Conservation (phyloP, 2,797 vertebrate genomes). For the Lepus townsendii region DNA sequence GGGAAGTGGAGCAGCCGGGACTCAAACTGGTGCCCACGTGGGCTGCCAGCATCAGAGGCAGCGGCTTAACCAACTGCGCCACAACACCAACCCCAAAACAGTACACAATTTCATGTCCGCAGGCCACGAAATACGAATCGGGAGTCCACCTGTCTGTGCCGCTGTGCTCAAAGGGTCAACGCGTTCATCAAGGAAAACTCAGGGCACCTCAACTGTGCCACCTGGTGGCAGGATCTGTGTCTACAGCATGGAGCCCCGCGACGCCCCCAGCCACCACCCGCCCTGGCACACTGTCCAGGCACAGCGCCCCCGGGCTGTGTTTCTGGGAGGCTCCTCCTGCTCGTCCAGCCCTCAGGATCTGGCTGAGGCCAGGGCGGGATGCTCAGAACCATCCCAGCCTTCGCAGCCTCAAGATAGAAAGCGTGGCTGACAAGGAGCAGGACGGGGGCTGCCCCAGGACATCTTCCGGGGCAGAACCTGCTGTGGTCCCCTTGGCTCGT, state of each 20-base stretch:
- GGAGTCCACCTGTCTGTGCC: fast-evolving
- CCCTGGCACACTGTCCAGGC: too few relatives aligned
- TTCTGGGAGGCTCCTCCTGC: background rate
- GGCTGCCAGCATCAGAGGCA: too few relatives aligned
- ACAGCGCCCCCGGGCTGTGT: fast-evolving
- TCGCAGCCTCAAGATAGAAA: background rate
- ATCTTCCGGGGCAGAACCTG: background rate
- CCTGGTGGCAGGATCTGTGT: slow-evolving; percentile 27
- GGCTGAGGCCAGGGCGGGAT: background rate
- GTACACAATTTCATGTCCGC: fast-evolving
- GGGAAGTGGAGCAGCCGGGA: too few relatives aligned
- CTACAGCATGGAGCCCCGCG: background rate
- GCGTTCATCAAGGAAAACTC: background rate
- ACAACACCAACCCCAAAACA: too few relatives aligned
- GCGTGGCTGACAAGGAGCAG: too few relatives aligned
- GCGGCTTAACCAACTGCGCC: too few relatives aligned
- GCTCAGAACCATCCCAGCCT: background rate
- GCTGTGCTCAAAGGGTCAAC: background rate
- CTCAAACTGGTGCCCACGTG: too few relatives aligned
- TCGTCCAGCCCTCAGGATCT: background rate
- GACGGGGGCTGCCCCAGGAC: fast-evolving
- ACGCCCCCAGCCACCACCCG: fast-evolving
- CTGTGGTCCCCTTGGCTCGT: background rate
- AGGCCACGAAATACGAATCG: fast-evolving
- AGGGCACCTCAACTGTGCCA: background rate